A percentile compares a stretch with the other conserved stretches of the same genome.
These are phyloP conservation scores for Drosophila arawakana DNA, from an alignment of 1,140 invertebrate species.

Conservation along the genomic window DNA sequence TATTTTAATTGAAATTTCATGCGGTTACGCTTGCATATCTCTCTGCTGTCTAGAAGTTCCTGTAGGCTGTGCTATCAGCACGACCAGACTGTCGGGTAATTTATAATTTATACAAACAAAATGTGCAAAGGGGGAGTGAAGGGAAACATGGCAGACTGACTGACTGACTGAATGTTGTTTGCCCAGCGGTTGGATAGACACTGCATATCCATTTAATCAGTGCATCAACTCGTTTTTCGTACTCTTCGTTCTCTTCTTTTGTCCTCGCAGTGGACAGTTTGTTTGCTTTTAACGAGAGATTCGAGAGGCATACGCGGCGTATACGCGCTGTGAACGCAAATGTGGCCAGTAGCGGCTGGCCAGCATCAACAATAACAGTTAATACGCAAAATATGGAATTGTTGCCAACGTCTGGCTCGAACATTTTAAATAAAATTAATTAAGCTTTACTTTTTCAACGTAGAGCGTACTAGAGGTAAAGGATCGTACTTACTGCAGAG, in stretches of 20 bases:
- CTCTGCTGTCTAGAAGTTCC: background rate
- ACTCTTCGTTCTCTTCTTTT: background rate
- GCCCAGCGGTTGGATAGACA: constrained; percentile 60
- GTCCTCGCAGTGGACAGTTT: constrained; percentile 27
- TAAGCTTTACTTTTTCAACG: constrained; percentile 53
- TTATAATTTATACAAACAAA: constrained; percentile 68
- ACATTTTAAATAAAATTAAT: constrained; percentile 74
- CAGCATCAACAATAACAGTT: constrained; percentile 57
- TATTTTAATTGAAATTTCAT: constrained; percentile 82
- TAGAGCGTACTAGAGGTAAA: constrained; percentile 11
- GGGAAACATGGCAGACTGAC: constrained; percentile 17
- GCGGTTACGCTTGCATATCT: constrained; percentile 19
- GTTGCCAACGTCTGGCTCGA: constrained; percentile 50
- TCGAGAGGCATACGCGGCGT: constrained; percentile 28
- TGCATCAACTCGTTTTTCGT: constrained; percentile 32
- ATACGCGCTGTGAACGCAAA: constrained; percentile 47
- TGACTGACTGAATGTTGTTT: constrained; percentile 43
- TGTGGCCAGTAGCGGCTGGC: constrained; percentile 7
- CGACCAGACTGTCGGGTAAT: constrained; percentile 48
- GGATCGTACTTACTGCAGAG: background rate
- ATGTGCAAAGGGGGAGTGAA: background rate
- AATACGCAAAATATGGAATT: constrained; percentile 76
- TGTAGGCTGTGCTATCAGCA: constrained; percentile 11
- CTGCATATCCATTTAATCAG: constrained; percentile 77
- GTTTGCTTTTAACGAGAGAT: constrained; percentile 38